Percentiles rank a stretch among this genome's conserved stretches.
Evolutionary conservation across 1,140 invertebrate species (phyloP).

Genomic region (Drosophila aff.): DNA sequence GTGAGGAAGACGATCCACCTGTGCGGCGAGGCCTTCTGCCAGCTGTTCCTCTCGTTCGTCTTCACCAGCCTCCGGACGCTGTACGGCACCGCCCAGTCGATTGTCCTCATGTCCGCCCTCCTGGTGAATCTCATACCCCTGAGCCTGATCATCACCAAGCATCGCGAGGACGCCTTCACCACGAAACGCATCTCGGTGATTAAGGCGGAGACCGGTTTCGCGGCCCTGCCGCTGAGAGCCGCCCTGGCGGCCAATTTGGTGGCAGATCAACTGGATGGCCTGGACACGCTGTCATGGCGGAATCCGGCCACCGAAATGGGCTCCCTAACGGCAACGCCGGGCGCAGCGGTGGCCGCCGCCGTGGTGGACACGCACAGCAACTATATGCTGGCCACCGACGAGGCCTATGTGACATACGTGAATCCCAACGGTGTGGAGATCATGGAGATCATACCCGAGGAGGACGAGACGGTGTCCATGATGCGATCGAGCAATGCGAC

Average conservation of each 20-base stretch:
- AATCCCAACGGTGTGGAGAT: conserved; percentile 84
- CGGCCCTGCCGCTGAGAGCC: conserved; percentile 63
- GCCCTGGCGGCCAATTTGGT: conserved; percentile 64
- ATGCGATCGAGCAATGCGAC: conserved; percentile 80
- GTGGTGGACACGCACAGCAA: conserved; percentile 74
- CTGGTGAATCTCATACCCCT: conserved; percentile 81
- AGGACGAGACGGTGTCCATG: conserved; percentile 79
- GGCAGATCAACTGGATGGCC: conserved; percentile 78
- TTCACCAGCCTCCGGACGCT: conserved; percentile 83
- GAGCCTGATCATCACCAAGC: conserved; percentile 80
- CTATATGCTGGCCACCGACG: conserved; percentile 80
- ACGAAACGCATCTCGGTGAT: conserved; percentile 82
- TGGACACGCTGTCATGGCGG: conserved; percentile 71
- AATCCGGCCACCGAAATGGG: conserved; percentile 45
- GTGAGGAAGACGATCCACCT: conserved; percentile 80
- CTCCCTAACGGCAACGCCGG: conserved; percentile 1
- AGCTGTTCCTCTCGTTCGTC: conserved; percentile 80
- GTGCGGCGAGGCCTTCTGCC: conserved; percentile 82
- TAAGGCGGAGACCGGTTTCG: conserved; percentile 71
- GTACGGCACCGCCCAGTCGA: conserved; percentile 79
- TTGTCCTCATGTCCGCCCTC: conserved; percentile 79
- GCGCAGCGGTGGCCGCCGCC: conserved; percentile 59
- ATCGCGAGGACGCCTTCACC: conserved; percentile 78
- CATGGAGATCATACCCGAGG: conserved; percentile 84
- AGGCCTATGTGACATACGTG: conserved; percentile 80